These are phyloP conservation scores for Steinernema carpocapsae DNA, from an alignment of 2,888 invertebrate species.

Conservation along the genomic window DNA sequence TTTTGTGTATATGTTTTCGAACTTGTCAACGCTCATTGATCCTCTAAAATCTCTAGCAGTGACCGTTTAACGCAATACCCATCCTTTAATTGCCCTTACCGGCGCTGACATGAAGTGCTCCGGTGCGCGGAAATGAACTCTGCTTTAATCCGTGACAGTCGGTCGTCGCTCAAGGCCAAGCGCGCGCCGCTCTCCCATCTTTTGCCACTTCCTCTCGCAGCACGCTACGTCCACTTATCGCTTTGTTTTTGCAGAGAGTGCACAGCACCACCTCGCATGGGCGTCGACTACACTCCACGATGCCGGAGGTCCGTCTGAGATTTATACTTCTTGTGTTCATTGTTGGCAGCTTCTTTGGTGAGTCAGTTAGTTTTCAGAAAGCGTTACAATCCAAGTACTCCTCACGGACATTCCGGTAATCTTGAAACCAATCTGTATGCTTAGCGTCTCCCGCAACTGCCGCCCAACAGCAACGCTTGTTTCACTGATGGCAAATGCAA, in stretches of 20 bases:
- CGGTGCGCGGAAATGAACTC: conserved; percentile 3
- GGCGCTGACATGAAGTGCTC: neutral
- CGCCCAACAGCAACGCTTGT: conserved; percentile 43
- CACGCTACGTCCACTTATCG: conserved; percentile 24
- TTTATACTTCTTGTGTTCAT: neutral
- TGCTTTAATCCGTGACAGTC: conserved; percentile 8
- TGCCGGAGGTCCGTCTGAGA: conserved; percentile 19
- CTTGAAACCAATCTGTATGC: too few species aligned
- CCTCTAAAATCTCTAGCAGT: neutral
- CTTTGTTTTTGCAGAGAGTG: conserved; percentile 31
- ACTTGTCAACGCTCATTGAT: neutral
- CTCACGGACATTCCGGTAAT: too few species aligned
- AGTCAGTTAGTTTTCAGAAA: too few species aligned
- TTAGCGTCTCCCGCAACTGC: too few species aligned
- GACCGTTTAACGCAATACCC: neutral
- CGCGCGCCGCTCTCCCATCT: neutral
- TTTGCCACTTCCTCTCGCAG: conserved; percentile 10
- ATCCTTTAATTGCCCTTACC: neutral
- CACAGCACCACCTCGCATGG: conserved; percentile 7
- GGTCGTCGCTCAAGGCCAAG: conserved; percentile 7
- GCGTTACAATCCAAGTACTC: too few species aligned
- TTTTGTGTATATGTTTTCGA: neutral
- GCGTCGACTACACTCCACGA: conserved; percentile 26
- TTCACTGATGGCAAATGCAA: conserved; percentile 47
- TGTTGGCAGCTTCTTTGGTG: neutral